phyloP scores from a whole-genome alignment of 2,113 vertebrate genomes.

The Neolamprologus modestus region DNA sequence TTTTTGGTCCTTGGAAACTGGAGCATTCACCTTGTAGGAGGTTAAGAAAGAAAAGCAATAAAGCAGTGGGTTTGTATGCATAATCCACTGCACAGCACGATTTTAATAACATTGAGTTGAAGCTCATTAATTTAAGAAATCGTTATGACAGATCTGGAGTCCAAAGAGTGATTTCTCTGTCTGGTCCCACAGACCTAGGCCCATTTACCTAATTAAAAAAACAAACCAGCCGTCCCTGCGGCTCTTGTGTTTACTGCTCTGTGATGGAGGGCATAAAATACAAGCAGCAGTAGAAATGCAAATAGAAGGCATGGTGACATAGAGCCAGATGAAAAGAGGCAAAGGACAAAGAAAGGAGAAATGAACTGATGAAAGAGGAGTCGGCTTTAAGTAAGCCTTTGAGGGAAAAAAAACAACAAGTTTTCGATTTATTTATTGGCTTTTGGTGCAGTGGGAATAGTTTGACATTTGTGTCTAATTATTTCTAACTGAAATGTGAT shows the following conservation, averaged over 20 bases:
- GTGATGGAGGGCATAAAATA: conserved; percentile 31
- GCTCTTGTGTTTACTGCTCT: conserved; percentile 47
- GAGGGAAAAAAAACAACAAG: not conserved
- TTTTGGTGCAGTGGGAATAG: not conserved
- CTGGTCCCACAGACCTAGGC: conserved; percentile 46
- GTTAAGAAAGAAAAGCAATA: not conserved
- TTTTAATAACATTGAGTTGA: conserved; percentile 45
- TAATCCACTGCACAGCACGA: not conserved
- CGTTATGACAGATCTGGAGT: conserved; percentile 42
- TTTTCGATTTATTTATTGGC: not conserved
- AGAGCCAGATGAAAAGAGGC: not conserved
- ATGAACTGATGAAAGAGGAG: not conserved
- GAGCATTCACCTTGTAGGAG: conserved; percentile 5
- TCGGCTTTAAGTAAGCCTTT: not conserved
- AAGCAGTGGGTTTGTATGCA: not conserved
- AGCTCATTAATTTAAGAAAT: conserved; percentile 45
- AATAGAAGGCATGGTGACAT: conserved; percentile 4
- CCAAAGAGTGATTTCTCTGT: conserved; percentile 51
- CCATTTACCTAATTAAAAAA: conserved; percentile 65
- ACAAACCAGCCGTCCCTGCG: conserved; percentile 10
- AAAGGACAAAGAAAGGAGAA: conserved; percentile 21
- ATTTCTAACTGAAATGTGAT: not conserved
- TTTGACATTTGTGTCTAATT: not conserved
- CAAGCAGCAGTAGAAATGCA: conserved; percentile 14
- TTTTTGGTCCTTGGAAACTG: not conserved